These are phyloP conservation scores for Diabrotica undecimpunctata DNA, from an alignment of 1,140 invertebrate genomes.

Conservation along the genomic window DNA sequence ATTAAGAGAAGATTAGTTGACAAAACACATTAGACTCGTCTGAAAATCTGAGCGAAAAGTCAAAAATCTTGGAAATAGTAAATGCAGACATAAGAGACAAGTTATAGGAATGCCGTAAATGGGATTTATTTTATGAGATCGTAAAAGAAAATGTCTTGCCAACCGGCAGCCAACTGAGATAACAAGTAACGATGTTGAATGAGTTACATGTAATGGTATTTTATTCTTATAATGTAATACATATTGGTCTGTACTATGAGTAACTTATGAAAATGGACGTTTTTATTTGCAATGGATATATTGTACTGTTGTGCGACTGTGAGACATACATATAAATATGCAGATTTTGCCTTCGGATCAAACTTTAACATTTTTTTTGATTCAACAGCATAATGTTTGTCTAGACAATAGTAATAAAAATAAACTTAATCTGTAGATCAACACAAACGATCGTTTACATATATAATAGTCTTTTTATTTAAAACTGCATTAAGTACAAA, in stretches of 20 bases:
- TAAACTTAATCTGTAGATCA: too few species aligned
- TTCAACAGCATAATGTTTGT: too few species aligned
- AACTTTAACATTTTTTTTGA: too few species aligned
- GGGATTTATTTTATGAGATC: conserved; percentile 27
- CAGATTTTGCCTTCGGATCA: too few species aligned
- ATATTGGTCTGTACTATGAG: neutral
- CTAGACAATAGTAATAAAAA: too few species aligned
- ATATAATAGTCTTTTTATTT: too few species aligned
- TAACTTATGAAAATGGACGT: too few species aligned
- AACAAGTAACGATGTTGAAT: conserved; percentile 24
- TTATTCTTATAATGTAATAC: conserved; percentile 7
- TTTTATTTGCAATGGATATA: too few species aligned
- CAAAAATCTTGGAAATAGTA: conserved; percentile 20
- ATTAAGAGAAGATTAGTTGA: conserved; percentile 8
- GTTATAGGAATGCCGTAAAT: conserved; percentile 17
- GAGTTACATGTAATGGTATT: conserved; percentile 16
- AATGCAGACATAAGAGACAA: conserved; percentile 16
- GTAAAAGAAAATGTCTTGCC: conserved; percentile 26
- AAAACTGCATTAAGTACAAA: too few species aligned
- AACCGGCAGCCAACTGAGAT: conserved; percentile 22
- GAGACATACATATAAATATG: too few species aligned
- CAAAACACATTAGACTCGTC: conserved; percentile 1
- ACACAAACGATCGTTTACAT: too few species aligned
- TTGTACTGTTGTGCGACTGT: too few species aligned
- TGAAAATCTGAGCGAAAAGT: conserved; percentile 12